These are phyloP conservation scores for Phymatocera aterrima DNA, from an alignment of 2,888 invertebrate genomes.

Conservation along the genomic window DNA sequence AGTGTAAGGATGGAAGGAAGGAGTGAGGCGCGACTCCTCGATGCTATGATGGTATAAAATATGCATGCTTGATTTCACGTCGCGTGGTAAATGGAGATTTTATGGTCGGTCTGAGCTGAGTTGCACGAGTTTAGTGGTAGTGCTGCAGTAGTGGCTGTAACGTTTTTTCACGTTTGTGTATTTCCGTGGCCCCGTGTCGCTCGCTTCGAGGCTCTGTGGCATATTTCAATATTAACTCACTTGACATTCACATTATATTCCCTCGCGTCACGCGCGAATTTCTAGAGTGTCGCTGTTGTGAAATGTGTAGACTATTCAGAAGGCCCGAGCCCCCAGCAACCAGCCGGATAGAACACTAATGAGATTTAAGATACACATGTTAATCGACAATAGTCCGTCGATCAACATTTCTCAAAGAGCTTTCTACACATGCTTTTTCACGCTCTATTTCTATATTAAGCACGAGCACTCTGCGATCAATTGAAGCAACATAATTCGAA, in stretches of 20 bases:
- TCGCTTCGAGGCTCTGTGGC: background rate
- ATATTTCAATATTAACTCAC: slow-evolving; percentile 37
- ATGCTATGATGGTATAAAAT: slow-evolving; percentile 54
- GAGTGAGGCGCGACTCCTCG: background rate
- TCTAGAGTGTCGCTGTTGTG: background rate
- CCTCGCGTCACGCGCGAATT: background rate
- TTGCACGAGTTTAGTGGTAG: background rate
- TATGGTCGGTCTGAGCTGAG: slow-evolving; percentile 49
- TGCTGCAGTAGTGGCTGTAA: background rate
- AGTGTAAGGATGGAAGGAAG: background rate
- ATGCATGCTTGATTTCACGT: slow-evolving; percentile 51
- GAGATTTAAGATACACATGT: background rate
- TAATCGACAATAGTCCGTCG: background rate
- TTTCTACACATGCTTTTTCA: no score
- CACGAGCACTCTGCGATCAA: no score
- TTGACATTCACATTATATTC: slow-evolving; percentile 26
- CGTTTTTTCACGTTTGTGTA: background rate
- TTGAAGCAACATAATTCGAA: no score
- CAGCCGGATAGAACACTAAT: background rate
- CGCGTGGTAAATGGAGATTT: slow-evolving; percentile 62
- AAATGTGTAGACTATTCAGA: no score
- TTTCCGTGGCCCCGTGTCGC: background rate
- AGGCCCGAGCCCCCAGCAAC: background rate
- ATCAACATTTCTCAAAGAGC: background rate
- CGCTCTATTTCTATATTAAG: no score